Base-by-base conservation (phyloP, 2,797 vertebrate genomes). In the Odontamblyopus lacepedii region DNA sequence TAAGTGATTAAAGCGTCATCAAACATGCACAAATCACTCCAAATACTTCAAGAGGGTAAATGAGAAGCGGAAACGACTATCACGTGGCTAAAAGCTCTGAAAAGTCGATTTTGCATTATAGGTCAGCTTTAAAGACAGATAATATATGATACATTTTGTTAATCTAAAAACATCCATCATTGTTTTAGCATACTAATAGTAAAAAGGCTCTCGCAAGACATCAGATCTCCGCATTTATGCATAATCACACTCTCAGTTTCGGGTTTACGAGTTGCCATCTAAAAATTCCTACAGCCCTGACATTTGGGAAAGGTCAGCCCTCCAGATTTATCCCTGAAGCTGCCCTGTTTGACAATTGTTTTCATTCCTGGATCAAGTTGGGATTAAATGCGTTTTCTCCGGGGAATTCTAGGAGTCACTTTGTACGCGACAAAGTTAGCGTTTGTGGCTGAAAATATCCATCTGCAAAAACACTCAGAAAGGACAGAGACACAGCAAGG, bases 381-480 rank as follows among this genome's bases (percentile, higher is more conserved):
- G 67, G 53, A 61, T 74, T 67, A 15, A 69, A 55, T 9, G 13
- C 23, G 51, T 57, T 11, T 38, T 63, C 48, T 76, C 38, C 53
- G 67, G 63, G 48, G 56, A 69, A 27, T 73, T 29, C 23, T 53
- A 19, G 27, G 32, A 73, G 56, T 73, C 60, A 67, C 50, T 32
- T 55, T 67, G 30, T 35, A 62, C 18, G 7, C 2, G 48, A 79
- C 0, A 53, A 32, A 68, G 66, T 68, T 68, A 23, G 51, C 67
- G 57, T 69, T 27, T 48, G 48, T 61, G 32, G 19, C 27, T 77
- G 50, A 70, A 74, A 73, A 63, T 65, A 51, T 55, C 51, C 11
- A 30, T 35, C 51, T 56, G 51, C 56, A n/a, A 69, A 69, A 51
- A 69, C 55, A 18, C 38, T 63, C 61, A 50, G 65, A 67, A 53